Evolutionary conservation across 2,113 vertebrate genomes (phyloP).

Genomic region (Hippopotamus amphibius): DNA sequence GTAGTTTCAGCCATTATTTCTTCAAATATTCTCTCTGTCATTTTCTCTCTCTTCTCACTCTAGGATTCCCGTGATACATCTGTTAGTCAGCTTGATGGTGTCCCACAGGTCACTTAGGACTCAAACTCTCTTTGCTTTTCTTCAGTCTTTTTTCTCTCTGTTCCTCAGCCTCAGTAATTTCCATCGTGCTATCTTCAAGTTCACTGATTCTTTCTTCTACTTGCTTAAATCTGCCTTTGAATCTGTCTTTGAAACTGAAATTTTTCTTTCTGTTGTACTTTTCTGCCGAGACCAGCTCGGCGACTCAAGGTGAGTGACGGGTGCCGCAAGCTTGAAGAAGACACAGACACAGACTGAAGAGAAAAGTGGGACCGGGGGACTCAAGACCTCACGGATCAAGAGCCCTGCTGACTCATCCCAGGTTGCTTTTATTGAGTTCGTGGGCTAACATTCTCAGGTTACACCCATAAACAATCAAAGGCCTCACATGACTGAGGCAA

Average conservation of each 20-base stretch:
- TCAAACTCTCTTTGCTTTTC: not conserved
- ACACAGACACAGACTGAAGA: too few relatives aligned
- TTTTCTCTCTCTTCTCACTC: not conserved
- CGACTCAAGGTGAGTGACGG: too few relatives aligned
- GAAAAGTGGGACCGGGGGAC: too few relatives aligned
- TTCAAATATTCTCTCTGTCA: not conserved
- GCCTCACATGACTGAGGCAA: too few relatives aligned
- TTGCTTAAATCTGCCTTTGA: not conserved
- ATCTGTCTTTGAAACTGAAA: not conserved
- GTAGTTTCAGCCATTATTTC: not conserved
- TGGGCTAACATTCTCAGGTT: too few relatives aligned
- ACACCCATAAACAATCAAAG: too few relatives aligned
- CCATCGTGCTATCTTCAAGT: not conserved
- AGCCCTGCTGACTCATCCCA: too few relatives aligned
- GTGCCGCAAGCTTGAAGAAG: too few relatives aligned
- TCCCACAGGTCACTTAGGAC: not conserved
- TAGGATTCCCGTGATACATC: not conserved
- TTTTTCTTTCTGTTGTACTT: not conserved
- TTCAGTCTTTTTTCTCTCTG: not conserved
- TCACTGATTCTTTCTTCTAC: not conserved
- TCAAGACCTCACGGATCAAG: too few relatives aligned
- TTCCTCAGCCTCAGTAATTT: not conserved
- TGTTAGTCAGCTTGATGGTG: not conserved
- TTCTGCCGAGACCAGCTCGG: not conserved
- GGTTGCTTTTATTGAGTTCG: too few relatives aligned